A percentile compares a stretch with the other conserved stretches of the same genome.
These are phyloP conservation scores for Raja brachyura DNA, from an alignment of 2,113 vertebrate species.

Conservation along the genomic window DNA sequence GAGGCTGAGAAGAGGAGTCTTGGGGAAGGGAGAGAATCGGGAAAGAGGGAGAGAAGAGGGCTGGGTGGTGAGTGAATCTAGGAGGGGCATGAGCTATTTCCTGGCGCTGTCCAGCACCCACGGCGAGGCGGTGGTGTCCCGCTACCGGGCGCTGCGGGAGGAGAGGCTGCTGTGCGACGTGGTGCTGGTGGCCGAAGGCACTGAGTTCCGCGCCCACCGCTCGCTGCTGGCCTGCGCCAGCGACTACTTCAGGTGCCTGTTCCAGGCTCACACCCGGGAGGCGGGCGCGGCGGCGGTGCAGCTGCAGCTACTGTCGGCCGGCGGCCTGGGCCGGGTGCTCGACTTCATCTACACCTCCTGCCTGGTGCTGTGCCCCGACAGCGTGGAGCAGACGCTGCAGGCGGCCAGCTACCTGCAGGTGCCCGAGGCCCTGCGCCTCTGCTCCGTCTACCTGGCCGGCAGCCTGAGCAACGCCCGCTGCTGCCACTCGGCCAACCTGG, in stretches of 20 bases:
- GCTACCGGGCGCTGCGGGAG: conserved; percentile 74
- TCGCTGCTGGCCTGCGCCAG: conserved; percentile 84
- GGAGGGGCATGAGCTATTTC: conserved; percentile 73
- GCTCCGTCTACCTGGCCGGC: conserved; percentile 71
- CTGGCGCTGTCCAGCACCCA: conserved; percentile 80
- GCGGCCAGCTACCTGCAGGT: conserved; percentile 88
- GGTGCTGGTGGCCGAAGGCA: conserved; percentile 72
- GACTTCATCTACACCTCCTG: conserved; percentile 94
- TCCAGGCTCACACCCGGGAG: conserved; percentile 77
- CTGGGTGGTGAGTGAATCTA: background rate
- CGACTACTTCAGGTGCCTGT: conserved; percentile 88
- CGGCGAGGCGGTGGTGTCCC: conserved; percentile 63
- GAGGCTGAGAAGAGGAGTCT: background rate
- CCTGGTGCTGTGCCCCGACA: conserved; percentile 71
- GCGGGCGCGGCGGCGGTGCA: conserved; percentile 63
- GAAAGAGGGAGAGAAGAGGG: background rate
- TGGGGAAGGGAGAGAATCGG: background rate
- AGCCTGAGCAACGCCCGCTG: conserved; percentile 68
- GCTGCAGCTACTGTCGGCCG: conserved; percentile 67
- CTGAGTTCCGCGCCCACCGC: conserved; percentile 79
- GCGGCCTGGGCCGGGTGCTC: conserved; percentile 70
- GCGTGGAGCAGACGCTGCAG: conserved; percentile 73
- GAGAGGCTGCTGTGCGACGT: conserved; percentile 81
- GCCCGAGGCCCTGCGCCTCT: conserved; percentile 70
- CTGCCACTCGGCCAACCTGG: conserved; percentile 78